Evolutionary conservation across 2,797 vertebrate species (phyloP), one percentile per base, ranked within the genome.

Genomic region (Selene dorsalis): DNA sequence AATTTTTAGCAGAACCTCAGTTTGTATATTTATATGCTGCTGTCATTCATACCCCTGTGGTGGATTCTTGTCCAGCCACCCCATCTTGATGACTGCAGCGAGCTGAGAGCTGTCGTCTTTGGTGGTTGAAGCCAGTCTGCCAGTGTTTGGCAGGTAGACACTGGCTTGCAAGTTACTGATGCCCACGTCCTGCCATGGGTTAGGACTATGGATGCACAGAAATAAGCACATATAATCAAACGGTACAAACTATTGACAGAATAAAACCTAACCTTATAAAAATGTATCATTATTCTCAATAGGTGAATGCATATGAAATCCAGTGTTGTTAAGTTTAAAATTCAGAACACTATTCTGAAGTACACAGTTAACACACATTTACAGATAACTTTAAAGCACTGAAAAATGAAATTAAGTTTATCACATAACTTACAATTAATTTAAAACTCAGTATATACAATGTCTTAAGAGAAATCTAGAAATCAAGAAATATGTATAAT

Each of bases 51-150:
- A 99, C 97, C 97, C 97, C 84, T 98, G 97, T 0, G 97, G 97
- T 0, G 97, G 96, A 92, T 96, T 98, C 94, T 98, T 98, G 90
- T 97, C 96, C 84, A 98, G 91, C 97, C 98, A 98, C 32, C 98
- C 97, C 4, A 91, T 95, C 85, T 95, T 97, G 87, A 98, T 93
- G 82, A 96, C 89, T 0, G 94, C 78, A 0, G 91, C 68, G 16
- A 88, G 83, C 3, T 93, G 87, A 59, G 94, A 12, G 5, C 71
- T 14, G 20, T 83, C 26, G 0, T 93, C 92, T 26, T 90, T 89
- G 2, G 79, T 73, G 72, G 93, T 79, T 67, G 84, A n/a, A 6
- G 66, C 24, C 20, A 71, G 61, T 32, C 50, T 84, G 75, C 84
- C 75, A 0, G 77, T 74, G 0, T 55, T 30, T 3, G 93, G 88